These are phyloP conservation scores for Cepaea nemoralis DNA, from an alignment of 1,140 invertebrate genomes.

Conservation along the genomic window DNA sequence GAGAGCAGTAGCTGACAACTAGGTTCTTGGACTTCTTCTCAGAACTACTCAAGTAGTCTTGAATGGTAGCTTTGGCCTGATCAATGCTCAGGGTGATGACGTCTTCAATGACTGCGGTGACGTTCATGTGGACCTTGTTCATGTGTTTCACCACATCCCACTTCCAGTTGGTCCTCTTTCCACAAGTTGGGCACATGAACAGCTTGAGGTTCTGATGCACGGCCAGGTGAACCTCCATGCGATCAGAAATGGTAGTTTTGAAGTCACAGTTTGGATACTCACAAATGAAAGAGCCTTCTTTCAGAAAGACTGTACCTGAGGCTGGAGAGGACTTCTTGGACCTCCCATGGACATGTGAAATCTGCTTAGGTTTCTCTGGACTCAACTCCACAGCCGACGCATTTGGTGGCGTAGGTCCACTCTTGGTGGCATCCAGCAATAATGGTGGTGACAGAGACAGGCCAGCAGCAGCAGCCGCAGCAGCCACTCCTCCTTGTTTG, in stretches of 20 bases:
- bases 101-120: constrained; percentile 51
- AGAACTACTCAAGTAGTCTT: constrained; percentile 59
- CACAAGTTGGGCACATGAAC: constrained; percentile 70
- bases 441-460: background rate
- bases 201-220: constrained; percentile 68
- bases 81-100: constrained; percentile 64
- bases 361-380: background rate
- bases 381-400: background rate
- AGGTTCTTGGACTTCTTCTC: constrained; percentile 26
- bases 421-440: background rate
- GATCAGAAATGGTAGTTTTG: constrained; percentile 61
- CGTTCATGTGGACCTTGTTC: constrained; percentile 58
- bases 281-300: constrained; percentile 53
- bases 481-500: background rate
- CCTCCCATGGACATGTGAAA: background rate
- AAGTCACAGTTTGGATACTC: constrained; percentile 62
- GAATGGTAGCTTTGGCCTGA: constrained; percentile 69
- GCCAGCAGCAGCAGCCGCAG: no score
- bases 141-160: constrained; percentile 72
- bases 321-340: background rate
- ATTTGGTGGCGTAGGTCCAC: background rate
- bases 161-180: constrained; percentile 68
- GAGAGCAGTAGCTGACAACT: constrained; percentile 19
- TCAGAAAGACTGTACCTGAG: background rate
- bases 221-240: constrained; percentile 66